Evolutionary conservation across 2,888 invertebrate genomes (phyloP).

Genomic region (Chymomyza fuscimana): DNA sequence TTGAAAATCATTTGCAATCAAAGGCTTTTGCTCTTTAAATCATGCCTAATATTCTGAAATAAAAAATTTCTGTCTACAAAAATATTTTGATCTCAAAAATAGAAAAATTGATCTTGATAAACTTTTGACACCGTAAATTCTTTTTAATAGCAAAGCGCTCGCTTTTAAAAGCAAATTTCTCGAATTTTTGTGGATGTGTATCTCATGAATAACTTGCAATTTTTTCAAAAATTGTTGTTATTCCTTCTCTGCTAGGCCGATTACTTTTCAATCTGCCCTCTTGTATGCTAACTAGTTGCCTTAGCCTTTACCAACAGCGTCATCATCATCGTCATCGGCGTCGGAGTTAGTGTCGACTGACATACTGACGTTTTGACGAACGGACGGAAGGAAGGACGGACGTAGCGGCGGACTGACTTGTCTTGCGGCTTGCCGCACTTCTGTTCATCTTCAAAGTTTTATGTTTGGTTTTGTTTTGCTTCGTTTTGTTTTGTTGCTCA

Average conservation of each 20-base stretch:
- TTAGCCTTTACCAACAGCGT: constrained; percentile 26
- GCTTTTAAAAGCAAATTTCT: too few species aligned
- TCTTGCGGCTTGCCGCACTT: constrained; percentile 25
- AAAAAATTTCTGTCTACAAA: too few species aligned
- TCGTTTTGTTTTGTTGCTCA: constrained; percentile 49
- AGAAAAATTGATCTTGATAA: too few species aligned
- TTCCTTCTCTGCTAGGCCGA: not conserved
- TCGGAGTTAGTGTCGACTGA: constrained; percentile 14
- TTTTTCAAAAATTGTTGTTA: too few species aligned
- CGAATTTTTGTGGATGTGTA: too few species aligned
- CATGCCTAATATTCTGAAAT: too few species aligned
- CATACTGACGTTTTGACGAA: constrained; percentile 17
- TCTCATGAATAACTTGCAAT: too few species aligned
- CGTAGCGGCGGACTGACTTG: not conserved
- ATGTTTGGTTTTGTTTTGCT: not conserved
- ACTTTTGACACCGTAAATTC: too few species aligned
- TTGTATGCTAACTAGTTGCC: constrained; percentile 64
- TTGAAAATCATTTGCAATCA: too few species aligned
- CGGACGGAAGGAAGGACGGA: not conserved
- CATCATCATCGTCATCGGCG: constrained; percentile 24
- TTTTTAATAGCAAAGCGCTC: too few species aligned
- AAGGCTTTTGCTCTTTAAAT: too few species aligned
- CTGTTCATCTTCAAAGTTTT: constrained; percentile 14
- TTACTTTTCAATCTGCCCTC: constrained; percentile 25
- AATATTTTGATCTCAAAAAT: too few species aligned